These are phyloP conservation scores for Rutpela maculata DNA, from an alignment of 2,888 invertebrate genomes.

Conservation along the genomic window DNA sequence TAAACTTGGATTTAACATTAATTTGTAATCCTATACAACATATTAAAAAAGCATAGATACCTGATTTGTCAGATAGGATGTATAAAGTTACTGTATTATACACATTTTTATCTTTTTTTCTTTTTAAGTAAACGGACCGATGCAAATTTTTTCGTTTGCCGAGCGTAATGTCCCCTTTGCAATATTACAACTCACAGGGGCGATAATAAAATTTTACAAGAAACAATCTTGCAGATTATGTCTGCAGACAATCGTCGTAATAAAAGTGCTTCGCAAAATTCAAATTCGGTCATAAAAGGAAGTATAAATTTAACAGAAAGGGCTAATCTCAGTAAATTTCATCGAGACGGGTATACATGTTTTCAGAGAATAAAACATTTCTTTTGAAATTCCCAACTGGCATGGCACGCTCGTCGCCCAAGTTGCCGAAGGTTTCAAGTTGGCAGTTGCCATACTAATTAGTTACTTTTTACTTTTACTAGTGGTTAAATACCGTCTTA, in stretches of 20 bases:
- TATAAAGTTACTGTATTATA: too few relatives aligned
- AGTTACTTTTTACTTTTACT: not conserved
- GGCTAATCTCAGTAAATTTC: not conserved
- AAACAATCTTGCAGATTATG: not conserved
- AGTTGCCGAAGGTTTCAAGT: not conserved
- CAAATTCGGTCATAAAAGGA: not conserved
- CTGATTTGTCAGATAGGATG: too few relatives aligned
- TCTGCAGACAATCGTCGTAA: not conserved
- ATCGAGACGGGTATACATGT: not conserved
- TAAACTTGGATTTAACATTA: too few relatives aligned
- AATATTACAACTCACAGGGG: not conserved
- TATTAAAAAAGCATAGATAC: too few relatives aligned
- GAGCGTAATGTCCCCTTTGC: too few relatives aligned
- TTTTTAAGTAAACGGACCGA: too few relatives aligned
- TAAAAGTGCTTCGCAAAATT: not conserved
- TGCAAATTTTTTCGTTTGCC: too few relatives aligned
- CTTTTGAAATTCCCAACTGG: not conserved
- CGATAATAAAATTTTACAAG: not conserved
- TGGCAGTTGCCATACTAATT: not conserved
- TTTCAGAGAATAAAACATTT: too few relatives aligned
- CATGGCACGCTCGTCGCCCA: not conserved
- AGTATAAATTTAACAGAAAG: not conserved
- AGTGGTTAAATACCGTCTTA: not conserved
- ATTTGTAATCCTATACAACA: too few relatives aligned
- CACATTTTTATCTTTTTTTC: too few relatives aligned